phyloP scores from a whole-genome alignment of 1,140 invertebrate genomes.

The Philotrypesis tridentata region DNA sequence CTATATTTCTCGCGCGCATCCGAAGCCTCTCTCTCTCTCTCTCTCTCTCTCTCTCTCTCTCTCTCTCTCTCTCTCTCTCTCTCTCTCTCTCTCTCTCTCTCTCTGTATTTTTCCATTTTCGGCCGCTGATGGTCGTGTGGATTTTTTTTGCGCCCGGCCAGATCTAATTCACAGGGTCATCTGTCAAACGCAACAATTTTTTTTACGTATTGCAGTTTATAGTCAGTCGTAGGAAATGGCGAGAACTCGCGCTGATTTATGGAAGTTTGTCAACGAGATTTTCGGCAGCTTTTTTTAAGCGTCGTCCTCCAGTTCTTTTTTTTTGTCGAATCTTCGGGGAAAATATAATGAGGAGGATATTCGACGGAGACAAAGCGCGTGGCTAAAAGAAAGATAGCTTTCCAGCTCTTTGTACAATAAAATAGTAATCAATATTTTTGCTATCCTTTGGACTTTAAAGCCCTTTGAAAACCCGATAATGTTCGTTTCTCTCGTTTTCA shows the following conservation, averaged over 20 bases:
- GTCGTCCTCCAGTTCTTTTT: constrained; percentile 1
- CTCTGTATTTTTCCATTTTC: neutral
- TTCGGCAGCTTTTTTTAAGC: neutral
- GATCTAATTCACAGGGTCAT: neutral
- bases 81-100: neutral
- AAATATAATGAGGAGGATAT: neutral
- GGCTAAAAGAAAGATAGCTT: too few relatives aligned
- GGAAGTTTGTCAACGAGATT: too few relatives aligned
- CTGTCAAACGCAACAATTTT: neutral
- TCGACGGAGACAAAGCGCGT: too few relatives aligned
- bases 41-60: neutral
- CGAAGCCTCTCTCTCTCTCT: neutral
- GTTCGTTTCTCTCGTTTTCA: neutral
- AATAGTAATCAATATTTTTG: too few relatives aligned
- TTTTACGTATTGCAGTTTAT: neutral
- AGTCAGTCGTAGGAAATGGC: too few relatives aligned
- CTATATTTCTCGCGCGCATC: neutral
- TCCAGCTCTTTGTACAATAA: too few relatives aligned
- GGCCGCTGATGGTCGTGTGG: too few relatives aligned
- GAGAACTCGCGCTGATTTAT: too few relatives aligned
- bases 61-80: neutral
- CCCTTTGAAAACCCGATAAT: too few relatives aligned
- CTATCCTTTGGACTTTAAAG: too few relatives aligned
- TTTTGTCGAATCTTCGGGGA: neutral
- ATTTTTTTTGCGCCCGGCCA: constrained; percentile 48